Base-by-base conservation (phyloP, 2,113 vertebrate species). In the Dasyprocta punctata region DNA sequence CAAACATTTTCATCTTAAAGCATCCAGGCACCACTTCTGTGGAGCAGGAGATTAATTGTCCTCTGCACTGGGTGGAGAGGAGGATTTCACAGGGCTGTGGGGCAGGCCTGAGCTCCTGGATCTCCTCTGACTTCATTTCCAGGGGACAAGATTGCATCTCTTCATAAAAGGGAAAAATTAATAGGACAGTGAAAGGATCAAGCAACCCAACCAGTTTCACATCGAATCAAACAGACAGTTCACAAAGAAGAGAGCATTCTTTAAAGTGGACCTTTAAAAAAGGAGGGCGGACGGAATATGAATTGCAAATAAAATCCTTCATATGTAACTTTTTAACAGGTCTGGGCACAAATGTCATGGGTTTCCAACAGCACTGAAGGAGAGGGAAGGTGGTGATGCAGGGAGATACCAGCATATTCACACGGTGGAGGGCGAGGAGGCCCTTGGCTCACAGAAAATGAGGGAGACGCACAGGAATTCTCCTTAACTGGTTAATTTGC, bases 401-500 rank as follows among this genome's bases (percentile, higher is more conserved):
- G 49, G n/a, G 52, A 80, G 49, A 16, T 14, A 36, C 56, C 14
- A 58, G 44, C 26, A 49, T 6, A 47, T 33, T 16, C n/a, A n/a
- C 22, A 26, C 30, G n/a, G 28, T 28, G 19, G 33, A 58, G 78
- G 61, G 92, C 69, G 73, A 84, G 19, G 26, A 87, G 73, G 49
- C 47, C 71, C 44, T 49, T n/a, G 52, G 73, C 60, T 86, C 13
- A 10, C 22, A 67, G 89, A 58, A 60, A 92, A 67, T 3, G 47
- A 86, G 65, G 19, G 65, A 49, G 63, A 38, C 14, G 0, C 2
- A 0, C 38, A 47, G 75, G 81, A 92, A 96, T 96, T 95, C 88
- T 83, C 83, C 93, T 94, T 71, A 95, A 90, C 83, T 90, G 93
- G 81, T 94, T 93, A 85, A 96, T 96, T 94, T 97, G 91, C 92